Evolutionary conservation across 2,797 vertebrate genomes (phyloP), one percentile per base, ranked within the genome.

Genomic region (Tenualosa thibaudeaui): DNA sequence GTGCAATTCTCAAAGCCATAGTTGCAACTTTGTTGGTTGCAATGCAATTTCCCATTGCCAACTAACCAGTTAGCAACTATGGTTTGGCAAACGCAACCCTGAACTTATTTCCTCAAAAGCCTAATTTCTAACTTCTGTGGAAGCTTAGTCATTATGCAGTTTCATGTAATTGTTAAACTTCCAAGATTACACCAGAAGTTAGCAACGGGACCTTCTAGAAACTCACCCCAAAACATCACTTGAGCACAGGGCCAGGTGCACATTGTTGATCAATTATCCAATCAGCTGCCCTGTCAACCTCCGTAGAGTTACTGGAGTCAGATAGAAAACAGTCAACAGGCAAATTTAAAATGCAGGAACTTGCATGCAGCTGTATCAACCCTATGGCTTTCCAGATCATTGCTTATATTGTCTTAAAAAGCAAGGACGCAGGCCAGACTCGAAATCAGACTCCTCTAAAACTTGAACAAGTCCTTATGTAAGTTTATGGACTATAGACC

Each of bases 261-360:
- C 13, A 12, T 43, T 15, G 68, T 40, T 75, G 68, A 75, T 75
- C 68, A 68, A 62, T 62, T 62, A 24, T 24, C 58, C 58, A 62
- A 68, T 68, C 62, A 40, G 31, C 13, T 43, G 31, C 19, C 31
- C 37, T 6, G 68, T 75, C 68, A 75, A 17, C 68, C 31, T 75
- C 12, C 5, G 68, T 40, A 17, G 31, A 75, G 68, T 75, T 17
- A 5, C 68, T 40, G 46, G 1, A 5, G 24, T 6, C 40, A 75
- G 68, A 75, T 5, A 40, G 68, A 75, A 75, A 43, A 75, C 68
- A 75, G 68, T 40, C 68, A 40, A 37, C 24, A 75, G 68, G 31
- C 68, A 37, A 68, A 68, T 24, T 37, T 68, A 68, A 68, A 68
- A 68, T 58, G 5, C 68, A 40, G 68, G 17, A 75, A 37, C 68